Conservation (phyloP, 2,113 vertebrate genomes). For the Rhagologus leucostigma region DNA sequence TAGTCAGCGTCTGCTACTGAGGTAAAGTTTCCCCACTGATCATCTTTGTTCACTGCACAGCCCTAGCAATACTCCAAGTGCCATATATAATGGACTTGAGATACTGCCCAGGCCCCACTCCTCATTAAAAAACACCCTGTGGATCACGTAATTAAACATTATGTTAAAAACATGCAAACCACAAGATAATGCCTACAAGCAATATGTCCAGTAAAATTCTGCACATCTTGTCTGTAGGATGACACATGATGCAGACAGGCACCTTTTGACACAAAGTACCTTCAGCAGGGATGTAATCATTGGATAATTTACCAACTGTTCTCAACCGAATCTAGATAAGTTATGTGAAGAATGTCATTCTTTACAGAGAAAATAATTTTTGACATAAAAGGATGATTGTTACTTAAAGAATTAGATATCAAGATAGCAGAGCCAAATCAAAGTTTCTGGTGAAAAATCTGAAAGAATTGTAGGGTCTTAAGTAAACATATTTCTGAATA, state of each 20-base stretch:
- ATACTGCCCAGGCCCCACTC: background rate
- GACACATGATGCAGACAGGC: background rate
- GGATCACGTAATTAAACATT: background rate
- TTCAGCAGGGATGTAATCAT: background rate
- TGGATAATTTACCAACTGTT: background rate
- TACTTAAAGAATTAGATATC: background rate
- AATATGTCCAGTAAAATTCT: background rate
- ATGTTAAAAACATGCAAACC: background rate
- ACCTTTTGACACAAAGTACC: background rate
- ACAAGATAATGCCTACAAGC: background rate
- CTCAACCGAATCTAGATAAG: background rate
- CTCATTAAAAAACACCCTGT: background rate
- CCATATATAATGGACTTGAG: background rate
- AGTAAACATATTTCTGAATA: background rate
- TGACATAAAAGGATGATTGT: background rate
- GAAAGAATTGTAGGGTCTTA: background rate
- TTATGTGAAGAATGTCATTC: background rate
- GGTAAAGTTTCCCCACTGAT: background rate
- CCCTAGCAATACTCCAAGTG: background rate
- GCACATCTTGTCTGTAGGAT: background rate
- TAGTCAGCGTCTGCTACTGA: background rate
- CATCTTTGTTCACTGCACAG: background rate
- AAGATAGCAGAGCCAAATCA: background rate
- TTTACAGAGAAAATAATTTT: background rate
- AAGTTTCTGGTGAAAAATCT: background rate